phyloP scores from a whole-genome alignment of 2,113 vertebrate genomes.

The Rutilus rutilus region DNA sequence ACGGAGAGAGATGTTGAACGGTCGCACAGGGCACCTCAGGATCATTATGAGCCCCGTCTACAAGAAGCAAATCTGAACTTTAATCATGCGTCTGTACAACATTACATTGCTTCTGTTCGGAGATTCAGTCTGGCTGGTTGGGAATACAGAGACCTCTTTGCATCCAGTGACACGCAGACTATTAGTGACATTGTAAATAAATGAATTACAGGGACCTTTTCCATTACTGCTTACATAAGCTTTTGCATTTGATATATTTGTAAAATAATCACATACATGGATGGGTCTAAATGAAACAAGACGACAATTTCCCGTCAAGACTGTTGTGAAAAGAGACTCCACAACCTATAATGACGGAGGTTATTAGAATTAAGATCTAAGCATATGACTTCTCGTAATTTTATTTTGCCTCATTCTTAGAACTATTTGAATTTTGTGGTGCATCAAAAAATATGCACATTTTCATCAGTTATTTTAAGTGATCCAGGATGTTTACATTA shows the following conservation, averaged over 20 bases:
- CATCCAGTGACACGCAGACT: background rate
- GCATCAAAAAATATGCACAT: background rate
- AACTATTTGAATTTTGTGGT: background rate
- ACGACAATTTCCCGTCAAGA: background rate
- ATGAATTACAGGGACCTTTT: conserved; percentile 4
- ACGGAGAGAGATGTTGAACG: background rate
- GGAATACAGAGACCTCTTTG: background rate
- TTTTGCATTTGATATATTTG: background rate
- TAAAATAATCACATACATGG: background rate
- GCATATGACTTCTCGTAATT: too few species aligned
- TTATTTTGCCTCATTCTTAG: background rate
- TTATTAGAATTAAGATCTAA: background rate
- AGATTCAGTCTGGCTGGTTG: too few species aligned
- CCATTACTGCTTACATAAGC: conserved; percentile 1
- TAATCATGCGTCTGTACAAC: too few species aligned
- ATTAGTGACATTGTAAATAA: background rate
- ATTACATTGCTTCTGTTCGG: too few species aligned
- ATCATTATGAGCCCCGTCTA: background rate
- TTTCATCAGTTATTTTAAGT: background rate
- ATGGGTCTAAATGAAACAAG: background rate
- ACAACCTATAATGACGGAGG: too few species aligned
- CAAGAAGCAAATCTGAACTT: too few species aligned
- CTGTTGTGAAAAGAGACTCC: too few species aligned
- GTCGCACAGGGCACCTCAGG: background rate
- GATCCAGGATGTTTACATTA: background rate